These are phyloP conservation scores for Rhinella marina DNA, from an alignment of 2,797 vertebrate species.

Conservation along the genomic window DNA sequence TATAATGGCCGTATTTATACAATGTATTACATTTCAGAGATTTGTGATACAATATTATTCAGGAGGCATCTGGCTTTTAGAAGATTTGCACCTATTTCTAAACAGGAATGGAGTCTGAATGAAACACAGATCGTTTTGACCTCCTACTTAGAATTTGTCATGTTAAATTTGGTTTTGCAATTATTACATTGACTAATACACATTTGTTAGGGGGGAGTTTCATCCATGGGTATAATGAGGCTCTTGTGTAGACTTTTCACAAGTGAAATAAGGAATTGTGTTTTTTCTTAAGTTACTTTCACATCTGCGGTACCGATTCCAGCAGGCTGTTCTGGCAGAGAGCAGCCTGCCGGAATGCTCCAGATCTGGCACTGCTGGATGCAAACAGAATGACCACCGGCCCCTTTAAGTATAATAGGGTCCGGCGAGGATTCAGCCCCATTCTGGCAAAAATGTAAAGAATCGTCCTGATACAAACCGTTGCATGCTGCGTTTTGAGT, in stretches of 20 bases:
- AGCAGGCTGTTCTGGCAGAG: no score
- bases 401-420: no score
- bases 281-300: not conserved
- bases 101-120: slow-evolving; percentile 11
- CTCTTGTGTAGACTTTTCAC: not conserved
- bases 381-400: no score
- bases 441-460: no score
- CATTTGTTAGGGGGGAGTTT: not conserved
- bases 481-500: no score
- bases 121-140: slow-evolving; percentile 16
- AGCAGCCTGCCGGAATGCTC: no score
- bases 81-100: slow-evolving; percentile 42
- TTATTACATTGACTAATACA: slow-evolving; percentile 7
- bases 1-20: slow-evolving; percentile 52
- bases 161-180: slow-evolving; percentile 5
- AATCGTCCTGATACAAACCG: no score
- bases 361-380: no score
- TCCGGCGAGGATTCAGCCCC: no score
- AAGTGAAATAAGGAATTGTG: not conserved
- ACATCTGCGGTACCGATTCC: no score
- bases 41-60: slow-evolving; percentile 51
- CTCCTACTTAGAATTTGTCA: slow-evolving; percentile 33
- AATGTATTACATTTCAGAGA: slow-evolving; percentile 55
- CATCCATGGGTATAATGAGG: not conserved
- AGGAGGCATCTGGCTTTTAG: slow-evolving; percentile 56